A percentile compares a stretch with the other conserved stretches of the same genome.
phyloP scores from a whole-genome alignment of 1,140 invertebrate genomes.

The Brachionus koreanus region DNA sequence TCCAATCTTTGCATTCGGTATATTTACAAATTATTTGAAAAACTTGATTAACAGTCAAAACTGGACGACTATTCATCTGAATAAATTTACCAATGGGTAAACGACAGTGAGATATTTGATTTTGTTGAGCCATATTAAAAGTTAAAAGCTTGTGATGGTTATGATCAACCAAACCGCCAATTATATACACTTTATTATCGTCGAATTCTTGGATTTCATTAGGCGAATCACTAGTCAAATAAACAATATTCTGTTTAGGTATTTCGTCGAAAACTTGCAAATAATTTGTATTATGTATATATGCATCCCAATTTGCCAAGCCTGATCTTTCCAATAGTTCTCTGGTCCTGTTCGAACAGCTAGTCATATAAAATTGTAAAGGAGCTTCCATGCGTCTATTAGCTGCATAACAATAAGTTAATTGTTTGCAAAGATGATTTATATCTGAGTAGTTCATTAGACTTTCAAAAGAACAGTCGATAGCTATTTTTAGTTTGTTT shows the following conservation, averaged over 20 bases:
- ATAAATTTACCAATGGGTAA: constrained; percentile 85
- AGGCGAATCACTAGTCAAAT: constrained; percentile 88
- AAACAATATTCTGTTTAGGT: constrained; percentile 73
- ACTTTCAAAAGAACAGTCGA: constrained; percentile 41
- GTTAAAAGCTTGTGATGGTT: constrained; percentile 68
- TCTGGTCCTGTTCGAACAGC: constrained; percentile 69
- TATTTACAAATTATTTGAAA: constrained; percentile 47
- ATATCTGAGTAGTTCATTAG: constrained; percentile 31
- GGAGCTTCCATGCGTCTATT: constrained; percentile 78
- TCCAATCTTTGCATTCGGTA: constrained; percentile 25
- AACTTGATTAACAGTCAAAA: constrained; percentile 94
- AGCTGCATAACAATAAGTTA: constrained; percentile 82
- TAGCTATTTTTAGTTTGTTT: background rate
- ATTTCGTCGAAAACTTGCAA: constrained; percentile 63
- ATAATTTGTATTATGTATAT: constrained; percentile 68
- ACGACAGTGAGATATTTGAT: constrained; percentile 74
- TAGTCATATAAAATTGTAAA: constrained; percentile 76
- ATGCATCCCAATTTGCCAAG: constrained; percentile 88
- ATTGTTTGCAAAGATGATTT: constrained; percentile 63
- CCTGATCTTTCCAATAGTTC: constrained; percentile 67
- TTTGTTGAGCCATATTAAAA: constrained; percentile 72
- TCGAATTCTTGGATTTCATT: constrained; percentile 68
- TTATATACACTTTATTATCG: constrained; percentile 79
- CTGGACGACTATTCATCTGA: constrained; percentile 84
- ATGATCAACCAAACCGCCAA: constrained; percentile 94